Base-by-base conservation (phyloP, 2,797 vertebrate species). In the Tinamus major region DNA sequence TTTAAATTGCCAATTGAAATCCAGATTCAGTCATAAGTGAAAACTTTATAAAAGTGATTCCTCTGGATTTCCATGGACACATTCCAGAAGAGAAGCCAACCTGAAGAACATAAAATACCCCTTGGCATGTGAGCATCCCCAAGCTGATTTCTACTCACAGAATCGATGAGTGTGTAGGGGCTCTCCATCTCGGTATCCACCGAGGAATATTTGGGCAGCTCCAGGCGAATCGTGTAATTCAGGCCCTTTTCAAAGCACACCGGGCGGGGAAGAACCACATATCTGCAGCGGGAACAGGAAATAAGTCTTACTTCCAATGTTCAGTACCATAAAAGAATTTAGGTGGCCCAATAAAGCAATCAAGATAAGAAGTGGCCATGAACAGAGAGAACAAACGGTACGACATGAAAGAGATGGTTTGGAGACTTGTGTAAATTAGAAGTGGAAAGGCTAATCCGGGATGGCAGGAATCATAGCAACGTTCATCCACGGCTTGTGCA, bases 91-190 rank as follows among this genome's bases (percentile, higher is more conserved):
- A 86, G 4, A 81, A 9, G 17, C 10, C 69, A 37, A 53, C 23
- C 84, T 81, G 46, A 23, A 67, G 70, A 20, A 9, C 86, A 87
- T 68, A 41, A 91, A 86, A 68, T 10, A 42, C 7, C 23, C 8
- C 59, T 56, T 62, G 44, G 53, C 20, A 27, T 42, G 64, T 68
- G 68, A 89, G 46, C 33, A 90, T 4, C 61, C 69, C 37, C 3
- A 8, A 71, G 78, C 10, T n/a, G 56, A n/a, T 67, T 41, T 62
- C n/a, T 92, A 97, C 98, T 98, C 95, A 99, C 99, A 26, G 99
- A 99, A 95, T 99, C 99, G 8, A 99, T 99, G 39, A 99, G 98
- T 0, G 98, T 99, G 96, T 99, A 99, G 0, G 99, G 99, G 46
- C 97, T 99, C 94, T 99, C 98, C 67, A 98, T 95, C 5, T 98